Percentiles rank a stretch among this genome's conserved stretches.
These are phyloP conservation scores for Rhyacophila brunnea DNA, from an alignment of 1,140 invertebrate species.

Conservation along the genomic window DNA sequence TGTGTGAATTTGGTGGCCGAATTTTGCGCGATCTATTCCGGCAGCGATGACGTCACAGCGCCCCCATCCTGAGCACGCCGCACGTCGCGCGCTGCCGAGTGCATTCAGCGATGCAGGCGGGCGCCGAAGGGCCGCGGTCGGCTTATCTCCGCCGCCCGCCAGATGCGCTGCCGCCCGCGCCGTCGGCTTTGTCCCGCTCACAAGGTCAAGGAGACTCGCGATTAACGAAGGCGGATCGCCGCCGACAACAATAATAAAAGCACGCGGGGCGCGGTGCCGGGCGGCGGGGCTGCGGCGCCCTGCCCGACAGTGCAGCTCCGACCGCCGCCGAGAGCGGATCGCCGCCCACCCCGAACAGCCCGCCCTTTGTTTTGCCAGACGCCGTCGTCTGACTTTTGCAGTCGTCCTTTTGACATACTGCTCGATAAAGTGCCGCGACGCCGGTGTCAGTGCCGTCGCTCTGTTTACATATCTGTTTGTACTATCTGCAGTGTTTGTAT, in stretches of 20 bases:
- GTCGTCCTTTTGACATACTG: no score
- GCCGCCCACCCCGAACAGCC: slow-evolving; percentile 5
- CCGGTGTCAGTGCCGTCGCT: not conserved
- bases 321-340: slow-evolving; percentile 10
- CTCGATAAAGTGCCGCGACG: not conserved
- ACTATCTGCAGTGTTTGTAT: no score
- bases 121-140: not conserved
- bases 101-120: not conserved
- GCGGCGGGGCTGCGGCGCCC: not conserved
- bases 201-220: slow-evolving; percentile 28
- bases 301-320: slow-evolving; percentile 1
- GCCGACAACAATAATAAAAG: not conserved
- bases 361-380: not conserved
- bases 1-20: not conserved
- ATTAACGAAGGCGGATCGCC: not conserved
- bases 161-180: slow-evolving; percentile 11
- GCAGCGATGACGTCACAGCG: not conserved
- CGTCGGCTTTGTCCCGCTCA: slow-evolving; percentile 6
- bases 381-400: no score
- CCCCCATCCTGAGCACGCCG: not conserved
- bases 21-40: not conserved
- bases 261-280: not conserved
- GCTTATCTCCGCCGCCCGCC: not conserved
- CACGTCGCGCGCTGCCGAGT: not conserved
- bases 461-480: no score